Conservation (phyloP, 2,113 vertebrate genomes). For the Calidris pugnax region DNA sequence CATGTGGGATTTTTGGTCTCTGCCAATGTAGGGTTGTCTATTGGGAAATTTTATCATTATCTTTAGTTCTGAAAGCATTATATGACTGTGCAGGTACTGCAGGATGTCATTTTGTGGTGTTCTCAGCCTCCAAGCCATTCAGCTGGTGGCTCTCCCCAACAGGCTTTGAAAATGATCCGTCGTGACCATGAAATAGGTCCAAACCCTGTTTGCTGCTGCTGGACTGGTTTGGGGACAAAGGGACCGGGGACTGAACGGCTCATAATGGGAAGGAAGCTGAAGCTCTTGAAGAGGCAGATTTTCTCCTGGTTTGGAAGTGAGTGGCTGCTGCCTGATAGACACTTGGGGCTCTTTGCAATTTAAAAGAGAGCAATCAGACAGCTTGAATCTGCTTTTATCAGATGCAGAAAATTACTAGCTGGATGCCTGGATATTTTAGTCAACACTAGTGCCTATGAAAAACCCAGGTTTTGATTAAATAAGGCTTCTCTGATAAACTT, state of each 20-base stretch:
- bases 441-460: constrained; percentile 36
- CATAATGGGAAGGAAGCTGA: background rate
- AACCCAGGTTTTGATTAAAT: constrained; percentile 46
- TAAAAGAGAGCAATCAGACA: constrained; percentile 57
- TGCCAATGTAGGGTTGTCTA: background rate
- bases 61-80: background rate
- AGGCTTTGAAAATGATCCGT: background rate
- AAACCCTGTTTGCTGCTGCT: background rate
- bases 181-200: background rate
- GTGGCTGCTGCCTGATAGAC: constrained; percentile 46
- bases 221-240: background rate
- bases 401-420: constrained; percentile 44
- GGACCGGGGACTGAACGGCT: background rate
- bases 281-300: background rate
- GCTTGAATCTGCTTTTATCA: constrained; percentile 47
- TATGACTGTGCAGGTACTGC: background rate
- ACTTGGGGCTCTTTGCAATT: constrained; percentile 28
- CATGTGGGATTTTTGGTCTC: rapidly evolving
- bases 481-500: constrained; percentile 51
- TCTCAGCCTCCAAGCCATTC: background rate
- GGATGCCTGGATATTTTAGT: constrained; percentile 59
- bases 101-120: background rate
- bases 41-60: background rate
- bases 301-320: constrained; percentile 17
- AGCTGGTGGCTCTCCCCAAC: background rate